A percentile compares a stretch with the other conserved stretches of the same genome.
phyloP scores from a whole-genome alignment of 2,113 vertebrate species.

The Scatophagus argus region DNA sequence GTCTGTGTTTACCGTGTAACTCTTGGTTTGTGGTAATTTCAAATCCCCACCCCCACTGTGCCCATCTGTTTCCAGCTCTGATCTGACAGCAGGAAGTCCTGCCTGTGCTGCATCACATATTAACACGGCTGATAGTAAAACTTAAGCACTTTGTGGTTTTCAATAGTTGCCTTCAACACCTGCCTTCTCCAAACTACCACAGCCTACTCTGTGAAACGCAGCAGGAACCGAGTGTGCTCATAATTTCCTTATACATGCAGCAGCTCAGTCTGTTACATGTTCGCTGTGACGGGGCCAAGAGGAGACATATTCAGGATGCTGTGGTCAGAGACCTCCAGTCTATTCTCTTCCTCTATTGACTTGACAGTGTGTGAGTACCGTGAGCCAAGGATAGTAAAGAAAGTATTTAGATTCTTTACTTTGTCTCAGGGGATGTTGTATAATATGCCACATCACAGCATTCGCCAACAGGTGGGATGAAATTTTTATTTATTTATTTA shows the following conservation, averaged over 20 bases:
- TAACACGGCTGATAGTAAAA: neutral
- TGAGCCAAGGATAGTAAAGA: neutral
- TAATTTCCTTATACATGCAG: slow-evolving; percentile 17
- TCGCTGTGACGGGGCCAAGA: slow-evolving; percentile 47
- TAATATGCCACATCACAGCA: too few species aligned
- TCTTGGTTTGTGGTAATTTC: neutral
- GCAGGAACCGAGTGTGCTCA: slow-evolving; percentile 54
- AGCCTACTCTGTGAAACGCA: slow-evolving; percentile 9
- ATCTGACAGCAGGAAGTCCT: neutral
- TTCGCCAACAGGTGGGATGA: too few species aligned
- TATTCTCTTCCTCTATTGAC: slow-evolving; percentile 79
- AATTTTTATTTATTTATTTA: too few species aligned
- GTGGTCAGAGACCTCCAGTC: slow-evolving; percentile 78
- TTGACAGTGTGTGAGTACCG: slow-evolving; percentile 14
- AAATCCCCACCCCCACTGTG: too few species aligned
- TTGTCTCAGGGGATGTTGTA: too few species aligned
- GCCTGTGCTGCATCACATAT: neutral
- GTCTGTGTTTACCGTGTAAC: neutral
- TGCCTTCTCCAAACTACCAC: slow-evolving; percentile 16
- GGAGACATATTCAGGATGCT: slow-evolving; percentile 79
- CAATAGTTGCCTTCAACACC: neutral
- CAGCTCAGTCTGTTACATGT: slow-evolving; percentile 20
- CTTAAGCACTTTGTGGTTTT: slow-evolving; percentile 36
- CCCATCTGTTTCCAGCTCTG: neutral
- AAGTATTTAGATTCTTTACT: neutral